Base-by-base conservation (phyloP, 2,888 invertebrate species). In the Trissolcus brochymenae region DNA sequence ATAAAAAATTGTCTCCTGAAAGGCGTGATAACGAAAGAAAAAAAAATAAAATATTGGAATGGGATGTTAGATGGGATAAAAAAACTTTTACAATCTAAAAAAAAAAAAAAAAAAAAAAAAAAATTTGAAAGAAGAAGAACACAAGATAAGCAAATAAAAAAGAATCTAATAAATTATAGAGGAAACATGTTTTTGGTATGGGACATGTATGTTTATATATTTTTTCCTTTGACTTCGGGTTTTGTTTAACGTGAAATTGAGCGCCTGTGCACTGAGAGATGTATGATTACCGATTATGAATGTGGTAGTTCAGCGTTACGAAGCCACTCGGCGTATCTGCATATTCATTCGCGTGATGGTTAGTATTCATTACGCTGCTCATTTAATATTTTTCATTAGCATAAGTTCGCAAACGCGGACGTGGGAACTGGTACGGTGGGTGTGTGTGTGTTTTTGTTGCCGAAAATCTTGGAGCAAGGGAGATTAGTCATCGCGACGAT, bases 211-310 rank as follows among this genome's bases (percentile, higher is more conserved):
- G 35, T 35, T 35, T 35, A 35, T 35, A 35, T 35, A 11, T 1
- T 35, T 35, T 7, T 7, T 35, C 9, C 11, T 35, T 35, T 35
- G 9, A 11, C 11, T 11, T 35, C 6, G 35, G 11, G 2, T 51
- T 54, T 53, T 59, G 50, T 19, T 54, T 16, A 55, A 60, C 17
- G 49, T 46, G 53, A 57, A 53, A 68, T 74, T 74, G 70, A 64
- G 53, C 62, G 56, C 54, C 54, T 64, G 68, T 54, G 50, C 25
- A 9, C n/a, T 50, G 54, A 59, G 68, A 68, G 59, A 56, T 62
- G 67, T 75, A 68, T 68, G 61, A 68, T 75, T 75, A 68, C 62
- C 68, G 62, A 75, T 75, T 75, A n/a, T 68, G 59, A 75, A 64
- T 65, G 55, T 60, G 68, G 68, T 70, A 65, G 75, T 65, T 60